Evolutionary conservation across 2,113 vertebrate species (phyloP).

Genomic region (Channa argus): DNA sequence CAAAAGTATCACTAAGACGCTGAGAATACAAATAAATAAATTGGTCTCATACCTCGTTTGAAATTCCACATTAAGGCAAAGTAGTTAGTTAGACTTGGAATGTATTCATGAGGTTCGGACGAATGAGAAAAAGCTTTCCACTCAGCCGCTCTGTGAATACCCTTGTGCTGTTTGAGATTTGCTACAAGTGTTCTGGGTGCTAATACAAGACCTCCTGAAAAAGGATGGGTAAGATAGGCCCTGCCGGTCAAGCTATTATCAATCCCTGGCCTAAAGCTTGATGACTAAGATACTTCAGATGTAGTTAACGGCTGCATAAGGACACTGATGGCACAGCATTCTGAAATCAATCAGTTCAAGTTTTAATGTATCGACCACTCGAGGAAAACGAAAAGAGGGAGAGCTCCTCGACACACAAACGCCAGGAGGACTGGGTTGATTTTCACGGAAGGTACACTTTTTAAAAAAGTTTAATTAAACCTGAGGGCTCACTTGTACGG

Average conservation of each 20-base stretch:
- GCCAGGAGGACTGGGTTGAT: slow-evolving; percentile 71
- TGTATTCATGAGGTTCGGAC: slow-evolving; percentile 83
- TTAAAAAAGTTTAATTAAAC: slow-evolving; percentile 84
- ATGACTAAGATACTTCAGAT: slow-evolving; percentile 86
- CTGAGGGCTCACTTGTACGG: slow-evolving; percentile 78
- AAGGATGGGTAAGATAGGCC: slow-evolving; percentile 85
- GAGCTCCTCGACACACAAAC: slow-evolving; percentile 81
- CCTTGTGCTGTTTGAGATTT: slow-evolving; percentile 82
- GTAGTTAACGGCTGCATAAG: slow-evolving; percentile 77
- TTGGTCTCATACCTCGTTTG: slow-evolving; percentile 77
- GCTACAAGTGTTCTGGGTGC: slow-evolving; percentile 80
- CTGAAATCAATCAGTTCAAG: slow-evolving; percentile 87
- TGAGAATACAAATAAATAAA: slow-evolving; percentile 86
- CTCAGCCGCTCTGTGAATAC: slow-evolving; percentile 82
- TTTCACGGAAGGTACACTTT: slow-evolving; percentile 81
- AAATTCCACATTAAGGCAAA: slow-evolving; percentile 85
- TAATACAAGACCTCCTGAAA: slow-evolving; percentile 84
- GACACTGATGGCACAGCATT: slow-evolving; percentile 81
- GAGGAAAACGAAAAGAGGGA: slow-evolving; percentile 73
- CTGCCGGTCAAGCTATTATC: slow-evolving; percentile 86
- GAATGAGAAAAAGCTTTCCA: slow-evolving; percentile 81
- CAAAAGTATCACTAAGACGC: slow-evolving; percentile 79
- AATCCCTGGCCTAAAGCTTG: slow-evolving; percentile 81
- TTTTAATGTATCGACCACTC: slow-evolving; percentile 86
- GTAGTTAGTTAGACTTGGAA: slow-evolving; percentile 82